Base-by-base conservation (phyloP, 2,888 invertebrate genomes). In the Epistrophe eligans region DNA sequence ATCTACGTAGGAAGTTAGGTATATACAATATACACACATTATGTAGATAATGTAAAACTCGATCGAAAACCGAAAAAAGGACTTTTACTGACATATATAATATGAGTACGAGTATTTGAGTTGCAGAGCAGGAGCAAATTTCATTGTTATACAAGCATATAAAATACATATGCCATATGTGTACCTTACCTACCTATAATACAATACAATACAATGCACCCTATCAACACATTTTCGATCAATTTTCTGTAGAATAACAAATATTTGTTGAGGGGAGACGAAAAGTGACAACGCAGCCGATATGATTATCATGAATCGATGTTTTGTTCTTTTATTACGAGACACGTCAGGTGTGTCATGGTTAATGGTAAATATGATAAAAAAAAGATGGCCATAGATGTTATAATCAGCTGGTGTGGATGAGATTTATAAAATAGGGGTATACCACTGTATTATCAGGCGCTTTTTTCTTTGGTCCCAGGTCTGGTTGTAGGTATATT, bases 241-340 rank as follows among this genome's bases (percentile, higher is more conserved):
- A 45, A 64, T 45, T 24, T 64, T 64, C 64, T 64, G 28, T 64
- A 64, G 45, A 43, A 45, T n/a, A 48, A 64, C 48, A 19, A 50
- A 48, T 50, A 67, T 48, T 48, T 50, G 4, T 67, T 38, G 48
- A 50, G 35, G 48, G 50, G 32, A 19, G 19, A 35, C 48, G 15
- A 38, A 67, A 50, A 67, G 67, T 48, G 50, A 67, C 67, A 48
- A 50, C 19, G 35, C 35, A 67, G 19, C 50, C 67, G 50, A 67
- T 67, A 67, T 67, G 67, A 35, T 67, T 67, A 67, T 50, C 50
- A 35, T 35, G 50, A 67, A 50, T 50, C 19, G 50, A 67, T 67
- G 67, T 67, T 67, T 50, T 67, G 48, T 67, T 67, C 50, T 67
- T 35, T 67, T 67, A 50, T 50, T 48, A 50, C 19, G 35, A 67